A percentile compares a stretch with the other conserved stretches of the same genome.
phyloP scores from a whole-genome alignment of 2,113 vertebrate species.

The Pipa parva region DNA sequence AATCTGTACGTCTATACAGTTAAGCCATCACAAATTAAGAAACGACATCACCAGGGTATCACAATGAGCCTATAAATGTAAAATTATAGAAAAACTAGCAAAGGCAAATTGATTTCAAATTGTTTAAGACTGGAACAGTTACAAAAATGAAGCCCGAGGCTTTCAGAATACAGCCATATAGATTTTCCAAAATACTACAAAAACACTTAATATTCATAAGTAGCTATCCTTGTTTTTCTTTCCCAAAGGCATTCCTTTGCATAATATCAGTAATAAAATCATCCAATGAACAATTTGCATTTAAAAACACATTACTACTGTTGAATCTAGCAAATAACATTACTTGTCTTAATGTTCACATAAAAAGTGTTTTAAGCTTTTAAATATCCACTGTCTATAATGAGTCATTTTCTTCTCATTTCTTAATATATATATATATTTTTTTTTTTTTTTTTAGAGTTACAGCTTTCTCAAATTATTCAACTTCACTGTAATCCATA shows the following conservation, averaged over 20 bases:
- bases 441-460: too few species aligned
- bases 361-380: background rate
- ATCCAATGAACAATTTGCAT: constrained; percentile 15
- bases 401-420: too few species aligned
- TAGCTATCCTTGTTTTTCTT: constrained; percentile 19
- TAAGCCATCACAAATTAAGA: background rate
- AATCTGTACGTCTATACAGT: background rate
- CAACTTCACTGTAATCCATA: too few species aligned
- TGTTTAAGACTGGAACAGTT: constrained; percentile 29
- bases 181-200: constrained; percentile 7
- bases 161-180: constrained; percentile 19
- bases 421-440: too few species aligned
- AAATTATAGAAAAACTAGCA: constrained; percentile 17
- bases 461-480: too few species aligned
- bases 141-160: constrained; percentile 11
- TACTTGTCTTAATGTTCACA: background rate
- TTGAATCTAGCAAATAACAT: constrained; percentile 10
- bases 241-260: constrained; percentile 16
- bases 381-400: too few species aligned
- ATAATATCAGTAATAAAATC: constrained; percentile 35
- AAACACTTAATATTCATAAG: constrained; percentile 38
- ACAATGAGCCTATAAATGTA: constrained; percentile 24
- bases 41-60: background rate
- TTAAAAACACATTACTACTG: background rate
- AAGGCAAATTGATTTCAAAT: constrained; percentile 27